phyloP scores from a whole-genome alignment of 2,888 invertebrate genomes.

The Conomelus anceps region DNA sequence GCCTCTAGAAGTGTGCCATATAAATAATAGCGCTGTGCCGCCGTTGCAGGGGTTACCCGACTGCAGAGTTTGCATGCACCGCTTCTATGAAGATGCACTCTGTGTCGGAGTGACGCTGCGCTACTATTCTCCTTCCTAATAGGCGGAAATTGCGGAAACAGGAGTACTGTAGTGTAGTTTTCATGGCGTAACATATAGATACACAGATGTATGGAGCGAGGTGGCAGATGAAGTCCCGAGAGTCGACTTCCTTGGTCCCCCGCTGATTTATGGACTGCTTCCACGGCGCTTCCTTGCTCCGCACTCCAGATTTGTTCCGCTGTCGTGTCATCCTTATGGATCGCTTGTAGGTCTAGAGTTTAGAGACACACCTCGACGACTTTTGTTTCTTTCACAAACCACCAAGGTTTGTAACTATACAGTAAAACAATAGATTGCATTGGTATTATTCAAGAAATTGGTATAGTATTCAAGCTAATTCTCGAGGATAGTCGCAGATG shows the following conservation, averaged over 20 bases:
- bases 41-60: neutral
- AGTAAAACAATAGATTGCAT: neutral
- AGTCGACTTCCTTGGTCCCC: neutral
- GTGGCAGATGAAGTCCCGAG: neutral
- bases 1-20: neutral
- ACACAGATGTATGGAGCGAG: neutral
- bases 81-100: neutral
- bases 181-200: neutral
- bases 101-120: neutral
- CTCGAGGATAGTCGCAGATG: too few relatives aligned
- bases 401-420: neutral
- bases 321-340: neutral
- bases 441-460: neutral
- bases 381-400: neutral
- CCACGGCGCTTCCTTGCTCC: neutral
- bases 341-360: neutral
- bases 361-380: neutral
- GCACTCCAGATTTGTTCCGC: neutral
- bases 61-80: neutral
- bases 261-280: neutral
- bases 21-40: neutral
- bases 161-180: neutral
- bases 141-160: neutral
- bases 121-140: neutral
- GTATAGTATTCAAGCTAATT: too few relatives aligned